Evolutionary conservation across 2,888 invertebrate genomes (phyloP).

Genomic region (Blera fallax): DNA sequence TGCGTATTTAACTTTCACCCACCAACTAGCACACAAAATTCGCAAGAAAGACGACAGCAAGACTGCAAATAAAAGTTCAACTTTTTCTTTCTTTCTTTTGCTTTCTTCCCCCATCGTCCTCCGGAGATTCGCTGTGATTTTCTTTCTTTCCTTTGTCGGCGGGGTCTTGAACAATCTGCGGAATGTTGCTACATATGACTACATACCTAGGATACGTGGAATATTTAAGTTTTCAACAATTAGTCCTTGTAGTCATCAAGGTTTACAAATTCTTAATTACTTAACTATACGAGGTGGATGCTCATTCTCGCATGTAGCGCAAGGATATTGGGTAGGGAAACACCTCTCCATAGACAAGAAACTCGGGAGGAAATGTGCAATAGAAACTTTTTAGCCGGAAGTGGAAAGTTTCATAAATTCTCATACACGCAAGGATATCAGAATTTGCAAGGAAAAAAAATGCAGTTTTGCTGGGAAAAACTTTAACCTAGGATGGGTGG

Average conservation of each 20-base stretch:
- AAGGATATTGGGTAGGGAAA: background rate
- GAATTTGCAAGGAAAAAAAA: background rate
- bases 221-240: conserved; percentile 48
- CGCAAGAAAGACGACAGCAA: background rate
- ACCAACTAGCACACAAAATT: conserved; percentile 6
- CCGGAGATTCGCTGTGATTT: background rate
- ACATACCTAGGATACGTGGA: too few relatives aligned
- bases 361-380: background rate
- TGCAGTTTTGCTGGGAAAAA: background rate
- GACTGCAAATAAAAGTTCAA: background rate
- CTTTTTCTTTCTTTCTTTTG: background rate
- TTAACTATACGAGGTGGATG: background rate
- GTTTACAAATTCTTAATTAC: conserved; percentile 30
- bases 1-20: conserved; percentile 49
- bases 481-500: background rate
- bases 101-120: background rate
- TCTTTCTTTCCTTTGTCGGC: background rate
- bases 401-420: conserved; percentile 32
- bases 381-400: conserved; percentile 22
- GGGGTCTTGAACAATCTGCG: conserved; percentile 13
- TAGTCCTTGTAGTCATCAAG: conserved; percentile 36
- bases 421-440: background rate
- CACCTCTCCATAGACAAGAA: background rate
- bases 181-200: background rate
- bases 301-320: conserved; percentile 7